These are phyloP conservation scores for Erebia epiphron DNA, from an alignment of 2,888 invertebrate genomes.

Conservation along the genomic window DNA sequence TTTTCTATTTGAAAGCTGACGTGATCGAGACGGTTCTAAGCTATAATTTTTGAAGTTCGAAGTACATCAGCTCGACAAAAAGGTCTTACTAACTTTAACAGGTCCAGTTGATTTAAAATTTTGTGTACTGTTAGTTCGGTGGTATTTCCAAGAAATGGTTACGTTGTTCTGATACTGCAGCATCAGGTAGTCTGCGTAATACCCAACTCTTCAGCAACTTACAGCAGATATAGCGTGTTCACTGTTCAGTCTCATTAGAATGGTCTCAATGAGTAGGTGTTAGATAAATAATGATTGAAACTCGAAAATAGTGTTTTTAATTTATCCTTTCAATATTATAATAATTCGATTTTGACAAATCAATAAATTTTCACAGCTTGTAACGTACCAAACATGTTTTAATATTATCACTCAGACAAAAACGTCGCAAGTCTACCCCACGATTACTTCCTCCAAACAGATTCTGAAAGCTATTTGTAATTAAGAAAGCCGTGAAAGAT, in stretches of 20 bases:
- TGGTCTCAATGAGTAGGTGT: neutral
- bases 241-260: neutral
- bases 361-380: too few relatives aligned
- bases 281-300: too few relatives aligned
- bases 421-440: constrained; percentile 29
- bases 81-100: neutral
- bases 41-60: neutral
- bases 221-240: too few relatives aligned
- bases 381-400: too few relatives aligned
- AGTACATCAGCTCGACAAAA: neutral
- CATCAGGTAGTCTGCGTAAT: neutral
- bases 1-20: neutral
- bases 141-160: neutral
- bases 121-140: neutral
- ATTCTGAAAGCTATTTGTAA: constrained; percentile 63
- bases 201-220: neutral
- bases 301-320: too few relatives aligned
- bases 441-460: constrained; percentile 34
- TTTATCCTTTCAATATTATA: too few relatives aligned
- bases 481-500: constrained; percentile 72
- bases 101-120: neutral
- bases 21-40: neutral
- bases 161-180: neutral
- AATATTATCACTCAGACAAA: constrained; percentile 34
- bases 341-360: too few relatives aligned